Evolutionary conservation across 2,888 invertebrate genomes (phyloP).

Genomic region (Polia nebulosa): DNA sequence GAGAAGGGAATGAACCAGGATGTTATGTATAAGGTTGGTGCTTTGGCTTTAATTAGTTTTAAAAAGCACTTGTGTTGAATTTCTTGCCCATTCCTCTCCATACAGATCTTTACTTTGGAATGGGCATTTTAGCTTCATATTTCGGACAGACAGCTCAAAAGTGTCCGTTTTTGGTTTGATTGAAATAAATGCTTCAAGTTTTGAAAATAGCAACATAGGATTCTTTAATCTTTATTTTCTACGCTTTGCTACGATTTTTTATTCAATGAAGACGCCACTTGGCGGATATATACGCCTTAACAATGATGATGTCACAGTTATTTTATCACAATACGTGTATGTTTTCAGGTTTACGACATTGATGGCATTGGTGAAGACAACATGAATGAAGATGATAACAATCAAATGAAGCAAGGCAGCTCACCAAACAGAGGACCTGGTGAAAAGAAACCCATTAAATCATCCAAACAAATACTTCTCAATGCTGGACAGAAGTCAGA

Average conservation of each 20-base stretch:
- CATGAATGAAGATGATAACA: conserved; percentile 81
- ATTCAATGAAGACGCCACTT: too few species aligned
- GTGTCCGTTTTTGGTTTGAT: too few species aligned
- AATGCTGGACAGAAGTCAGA: conserved; percentile 89
- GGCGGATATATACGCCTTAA: too few species aligned
- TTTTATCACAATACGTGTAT: background rate
- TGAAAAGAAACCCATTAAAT: conserved; percentile 83
- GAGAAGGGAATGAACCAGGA: conserved; percentile 88
- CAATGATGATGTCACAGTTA: background rate
- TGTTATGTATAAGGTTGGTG: conserved; percentile 87
- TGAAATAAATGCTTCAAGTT: too few species aligned
- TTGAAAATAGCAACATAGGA: too few species aligned
- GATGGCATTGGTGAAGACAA: conserved; percentile 87
- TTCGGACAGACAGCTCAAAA: too few species aligned
- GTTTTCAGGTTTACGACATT: conserved; percentile 86
- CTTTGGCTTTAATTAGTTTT: conserved; percentile 13
- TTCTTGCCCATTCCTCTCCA: too few species aligned
- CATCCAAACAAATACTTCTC: conserved; percentile 87
- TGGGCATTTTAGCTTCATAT: too few species aligned
- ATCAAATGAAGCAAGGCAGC: conserved; percentile 52
- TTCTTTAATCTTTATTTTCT: too few species aligned
- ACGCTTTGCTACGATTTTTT: too few species aligned
- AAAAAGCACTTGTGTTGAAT: too few species aligned
- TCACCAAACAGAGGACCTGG: conserved; percentile 75
- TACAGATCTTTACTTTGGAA: background rate